Evolutionary conservation across 2,888 invertebrate species (phyloP), one percentile per base, ranked within the genome.

Genomic region (Tipula lateralis): DNA sequence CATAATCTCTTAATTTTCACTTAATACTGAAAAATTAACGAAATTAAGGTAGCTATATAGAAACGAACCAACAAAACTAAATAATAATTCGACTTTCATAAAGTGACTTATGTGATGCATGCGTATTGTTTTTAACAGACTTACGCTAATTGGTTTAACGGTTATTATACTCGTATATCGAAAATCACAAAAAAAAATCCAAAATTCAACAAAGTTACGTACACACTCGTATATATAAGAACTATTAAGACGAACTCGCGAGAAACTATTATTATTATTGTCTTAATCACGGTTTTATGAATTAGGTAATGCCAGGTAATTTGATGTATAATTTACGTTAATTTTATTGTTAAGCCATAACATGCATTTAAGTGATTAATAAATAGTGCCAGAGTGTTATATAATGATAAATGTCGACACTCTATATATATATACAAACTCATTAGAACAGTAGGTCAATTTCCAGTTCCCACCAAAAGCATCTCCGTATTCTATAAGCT

Each of bases 271-370:
- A 66, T 66, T 66, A 66, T 66, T 66, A 66, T 66, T 66, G 66
- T 66, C 66, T 66, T 66, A 66, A 66, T 66, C 66, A 66, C 66
- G 66, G 66, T 66, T 66, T 66, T 66, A 66, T 66, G 66, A 66
- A 66, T 66, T 66, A 66, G 66, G 66, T 66, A 66, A 66, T 66
- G 24, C 66, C 9, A 66, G 66, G 66, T 66, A 66, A 66, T 66
- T 66, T 19, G 66, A 66, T 66, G 66, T 66, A 24, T 66, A 66
- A 66, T 66, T 66, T 66, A 66, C 66, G 9, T 66, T 66, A 66
- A 66, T 66, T 66, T 66, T 66, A 66, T 66, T 66, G 66, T 66
- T 66, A 66, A 66, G 0, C 66, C 66, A 66, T 24, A 66, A 66
- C 66, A 66, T 66, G 66, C 66, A 66, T 66, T 66, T 66, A 66